Evolutionary conservation across 2,113 vertebrate species (phyloP), one percentile per base, ranked within the genome.

Genomic region (Himantopus leucocephalus): DNA sequence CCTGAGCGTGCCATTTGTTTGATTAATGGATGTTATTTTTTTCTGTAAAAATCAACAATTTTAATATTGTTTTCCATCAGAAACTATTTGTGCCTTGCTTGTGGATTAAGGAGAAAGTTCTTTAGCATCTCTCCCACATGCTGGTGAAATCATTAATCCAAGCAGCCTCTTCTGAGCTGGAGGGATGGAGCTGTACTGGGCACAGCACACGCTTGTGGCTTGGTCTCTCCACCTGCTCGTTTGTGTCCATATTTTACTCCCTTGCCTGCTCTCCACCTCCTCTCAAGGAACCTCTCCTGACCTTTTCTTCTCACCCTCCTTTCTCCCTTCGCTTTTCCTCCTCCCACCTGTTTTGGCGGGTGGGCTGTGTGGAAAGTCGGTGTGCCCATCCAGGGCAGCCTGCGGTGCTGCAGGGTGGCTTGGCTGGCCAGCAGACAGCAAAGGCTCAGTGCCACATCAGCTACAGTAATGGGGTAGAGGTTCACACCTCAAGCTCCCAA

Each of bases 141-240:
- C 60, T 88, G 56, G 34, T 48, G 60, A 66, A 76, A 30, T 55
- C 85, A 79, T 91, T 94, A 41, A 72, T 90, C 90, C 96, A 17
- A 60, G 58, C 48, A 75, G n/a, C 91, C n/a, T 92, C 91, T 82
- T 85, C 80, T 68, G 47, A 76, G 58, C 48, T 37, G 53, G 56
- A 72, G 58, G 47, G 71, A 53, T n/a, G 39, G 47, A 74, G 12
- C 30, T 30, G n/a, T 55, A 23, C 15, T 1, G 0, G 26, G 13
- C 59, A 52, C 19, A 22, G 5, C 6, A 2, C 8, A 6, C 2
- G 1, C 0, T 2, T 3, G 2, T 32, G 59, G 8, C 20, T 88
- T 0, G 0, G 7, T 23, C 5, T 1, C 27, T 52, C 22, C 1
- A 0, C 37, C 32, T 34, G 35, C 52, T 79, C 0, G 0, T 39